These are phyloP conservation scores for Macquaria australasica DNA, from an alignment of 2,113 vertebrate genomes.

Conservation along the genomic window DNA sequence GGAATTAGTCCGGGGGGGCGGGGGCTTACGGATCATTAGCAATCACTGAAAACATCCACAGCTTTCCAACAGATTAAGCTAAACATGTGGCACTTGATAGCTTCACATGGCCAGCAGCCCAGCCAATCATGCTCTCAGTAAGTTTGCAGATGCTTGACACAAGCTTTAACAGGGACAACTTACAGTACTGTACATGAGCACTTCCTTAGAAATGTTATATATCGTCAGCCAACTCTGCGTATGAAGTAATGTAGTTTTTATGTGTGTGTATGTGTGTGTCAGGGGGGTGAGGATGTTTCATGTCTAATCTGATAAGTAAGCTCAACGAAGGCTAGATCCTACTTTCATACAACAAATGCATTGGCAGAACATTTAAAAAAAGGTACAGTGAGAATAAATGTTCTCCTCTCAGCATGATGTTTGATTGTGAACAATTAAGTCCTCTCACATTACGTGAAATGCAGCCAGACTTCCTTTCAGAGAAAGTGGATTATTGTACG, in stretches of 20 bases:
- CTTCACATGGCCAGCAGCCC: slow-evolving; percentile 17
- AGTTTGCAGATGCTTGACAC: slow-evolving; percentile 3
- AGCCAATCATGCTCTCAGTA: slow-evolving; percentile 8
- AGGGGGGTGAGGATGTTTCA: background rate
- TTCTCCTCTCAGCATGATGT: background rate
- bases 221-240: background rate
- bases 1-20: slow-evolving; percentile 32
- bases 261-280: background rate
- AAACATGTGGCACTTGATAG: slow-evolving; percentile 39
- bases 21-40: slow-evolving; percentile 50
- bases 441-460: slow-evolving; percentile 43
- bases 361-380: background rate
- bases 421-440: slow-evolving; percentile 34
- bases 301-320: background rate
- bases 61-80: slow-evolving; percentile 49
- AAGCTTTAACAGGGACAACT: background rate
- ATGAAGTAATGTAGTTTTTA: background rate
- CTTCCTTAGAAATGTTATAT: background rate
- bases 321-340: background rate
- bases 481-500: slow-evolving; percentile 45
- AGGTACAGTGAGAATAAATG: slow-evolving; percentile 4
- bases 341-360: slow-evolving; percentile 19
- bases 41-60: slow-evolving; percentile 43
- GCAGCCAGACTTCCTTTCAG: slow-evolving; percentile 31
- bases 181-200: background rate